These are phyloP conservation scores for Caenorhabditis elegans DNA, from an alignment of 1,140 invertebrate species.

Conservation along the genomic window DNA sequence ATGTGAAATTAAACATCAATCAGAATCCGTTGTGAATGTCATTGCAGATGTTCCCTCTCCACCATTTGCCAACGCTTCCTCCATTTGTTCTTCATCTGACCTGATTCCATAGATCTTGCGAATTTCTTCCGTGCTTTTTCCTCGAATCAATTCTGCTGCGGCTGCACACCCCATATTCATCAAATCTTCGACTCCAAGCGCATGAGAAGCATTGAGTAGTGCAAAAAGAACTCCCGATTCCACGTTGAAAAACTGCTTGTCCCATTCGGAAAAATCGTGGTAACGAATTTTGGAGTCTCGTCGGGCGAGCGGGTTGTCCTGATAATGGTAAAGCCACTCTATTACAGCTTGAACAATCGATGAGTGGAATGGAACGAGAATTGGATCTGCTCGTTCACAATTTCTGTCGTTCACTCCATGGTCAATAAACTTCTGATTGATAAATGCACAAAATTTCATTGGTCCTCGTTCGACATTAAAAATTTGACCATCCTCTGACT, in stretches of 20 bases:
- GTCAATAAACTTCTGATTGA: neutral
- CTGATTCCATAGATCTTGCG: neutral
- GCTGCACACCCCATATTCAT: slow-evolving; percentile 3
- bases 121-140: neutral
- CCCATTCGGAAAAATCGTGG: neutral
- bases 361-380: neutral
- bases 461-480: neutral
- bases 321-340: neutral
- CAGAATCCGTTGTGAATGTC: neutral
- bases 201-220: neutral
- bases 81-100: neutral
- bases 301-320: neutral
- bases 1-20: too few relatives aligned
- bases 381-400: neutral
- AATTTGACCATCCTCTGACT: neutral
- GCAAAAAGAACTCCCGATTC: neutral
- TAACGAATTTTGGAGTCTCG: neutral
- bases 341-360: neutral
- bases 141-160: neutral
- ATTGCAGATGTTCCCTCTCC: neutral
- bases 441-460: neutral
- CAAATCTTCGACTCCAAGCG: neutral
- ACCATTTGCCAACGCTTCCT: neutral
- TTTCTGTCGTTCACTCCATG: neutral
- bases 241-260: neutral